Percentiles rank a stretch among this genome's conserved stretches.
phyloP scores from a whole-genome alignment of 2,888 invertebrate genomes.

The Lithosia quadra region DNA sequence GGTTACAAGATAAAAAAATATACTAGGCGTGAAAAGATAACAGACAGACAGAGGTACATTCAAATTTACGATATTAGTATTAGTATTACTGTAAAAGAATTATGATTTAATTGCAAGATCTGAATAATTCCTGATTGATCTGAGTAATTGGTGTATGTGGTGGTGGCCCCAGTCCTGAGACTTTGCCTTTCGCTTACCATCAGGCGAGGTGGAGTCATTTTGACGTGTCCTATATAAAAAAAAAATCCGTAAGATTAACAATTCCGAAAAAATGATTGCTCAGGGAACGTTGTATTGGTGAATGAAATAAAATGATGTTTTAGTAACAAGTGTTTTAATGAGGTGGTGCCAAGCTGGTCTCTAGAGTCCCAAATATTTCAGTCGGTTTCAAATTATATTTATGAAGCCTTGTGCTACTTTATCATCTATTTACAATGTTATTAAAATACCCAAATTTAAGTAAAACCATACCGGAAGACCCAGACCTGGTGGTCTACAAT shows the following conservation, averaged over 20 bases:
- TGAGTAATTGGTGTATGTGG: too few species aligned
- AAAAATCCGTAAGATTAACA: background rate
- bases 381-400: background rate
- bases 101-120: background rate
- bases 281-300: constrained; percentile 1
- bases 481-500: background rate
- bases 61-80: too few species aligned
- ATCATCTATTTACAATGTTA: background rate
- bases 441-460: background rate
- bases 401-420: background rate
- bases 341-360: constrained; percentile 29
- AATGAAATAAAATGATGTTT: constrained; percentile 8
- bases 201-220: too few species aligned
- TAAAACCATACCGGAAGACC: background rate
- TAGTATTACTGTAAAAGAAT: background rate
- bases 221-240: too few species aligned
- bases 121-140: too few species aligned
- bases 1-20: too few species aligned
- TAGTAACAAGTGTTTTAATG: constrained; percentile 30
- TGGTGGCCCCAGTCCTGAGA: too few species aligned
- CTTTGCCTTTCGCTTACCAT: too few species aligned
- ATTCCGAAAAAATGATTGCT: background rate
- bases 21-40: too few species aligned
- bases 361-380: background rate
- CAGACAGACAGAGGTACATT: too few species aligned